phyloP scores from a whole-genome alignment of 2,888 invertebrate species.

The Parelbella ahira region DNA sequence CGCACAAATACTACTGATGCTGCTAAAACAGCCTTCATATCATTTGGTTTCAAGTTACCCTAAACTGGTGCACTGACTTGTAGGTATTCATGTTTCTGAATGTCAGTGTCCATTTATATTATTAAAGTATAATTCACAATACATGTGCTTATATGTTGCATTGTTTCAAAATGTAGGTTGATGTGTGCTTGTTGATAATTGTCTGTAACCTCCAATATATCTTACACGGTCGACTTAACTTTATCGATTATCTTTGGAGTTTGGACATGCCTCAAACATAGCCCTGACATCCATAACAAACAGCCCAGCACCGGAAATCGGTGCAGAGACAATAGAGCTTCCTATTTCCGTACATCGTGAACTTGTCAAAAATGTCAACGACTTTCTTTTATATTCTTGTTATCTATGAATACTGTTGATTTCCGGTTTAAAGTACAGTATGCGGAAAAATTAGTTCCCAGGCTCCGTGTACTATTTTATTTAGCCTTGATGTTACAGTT shows the following conservation, averaged over 20 bases:
- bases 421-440: slow-evolving; percentile 9
- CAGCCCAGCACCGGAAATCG: slow-evolving; percentile 45
- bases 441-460: slow-evolving; percentile 25
- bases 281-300: slow-evolving; percentile 51
- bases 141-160: slow-evolving; percentile 7
- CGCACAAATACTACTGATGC: no score
- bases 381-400: slow-evolving; percentile 50
- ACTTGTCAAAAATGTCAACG: slow-evolving; percentile 51
- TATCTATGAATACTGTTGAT: slow-evolving; percentile 24
- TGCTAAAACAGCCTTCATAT: no score
- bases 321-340: slow-evolving; percentile 46
- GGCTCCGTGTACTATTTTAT: slow-evolving; percentile 24
- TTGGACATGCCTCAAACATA: slow-evolving; percentile 30
- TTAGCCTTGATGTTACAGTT: slow-evolving; percentile 30
- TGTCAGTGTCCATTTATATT: not conserved
- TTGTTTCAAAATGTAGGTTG: slow-evolving; percentile 26
- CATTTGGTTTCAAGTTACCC: no score
- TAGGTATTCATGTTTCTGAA: no score
- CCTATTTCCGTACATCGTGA: slow-evolving; percentile 58
- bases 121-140: slow-evolving; percentile 6
- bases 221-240: slow-evolving; percentile 29
- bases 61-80: no score
- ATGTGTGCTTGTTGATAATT: slow-evolving; percentile 24
- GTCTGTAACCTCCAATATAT: slow-evolving; percentile 31
- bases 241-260: slow-evolving; percentile 18